These are phyloP conservation scores for Thamnaconus septentrionalis DNA, from an alignment of 2,113 vertebrate species.

Conservation along the genomic window DNA sequence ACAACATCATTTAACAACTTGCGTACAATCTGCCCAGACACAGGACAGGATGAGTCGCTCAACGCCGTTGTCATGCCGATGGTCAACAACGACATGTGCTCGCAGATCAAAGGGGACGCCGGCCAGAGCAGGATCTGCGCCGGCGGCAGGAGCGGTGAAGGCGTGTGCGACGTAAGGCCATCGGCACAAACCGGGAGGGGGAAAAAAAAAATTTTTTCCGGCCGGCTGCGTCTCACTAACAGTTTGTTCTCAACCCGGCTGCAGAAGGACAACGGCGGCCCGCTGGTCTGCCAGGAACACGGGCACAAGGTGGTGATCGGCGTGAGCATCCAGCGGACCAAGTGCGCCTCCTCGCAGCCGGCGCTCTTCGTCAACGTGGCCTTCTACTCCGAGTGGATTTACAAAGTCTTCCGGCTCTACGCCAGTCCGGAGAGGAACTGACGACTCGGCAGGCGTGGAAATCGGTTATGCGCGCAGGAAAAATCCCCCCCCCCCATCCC, in stretches of 20 bases:
- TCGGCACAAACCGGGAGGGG: not conserved
- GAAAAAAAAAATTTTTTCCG: not conserved
- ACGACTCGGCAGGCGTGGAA: not conserved
- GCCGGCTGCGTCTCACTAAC: slow-evolving; percentile 3
- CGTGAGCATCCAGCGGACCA: slow-evolving; percentile 91
- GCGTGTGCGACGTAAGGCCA: slow-evolving; percentile 89
- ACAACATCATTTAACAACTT: not conserved
- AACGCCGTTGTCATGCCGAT: slow-evolving; percentile 86
- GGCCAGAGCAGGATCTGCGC: slow-evolving; percentile 92
- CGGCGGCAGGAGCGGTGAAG: slow-evolving; percentile 84
- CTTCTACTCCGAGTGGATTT: slow-evolving; percentile 94
- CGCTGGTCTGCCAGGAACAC: slow-evolving; percentile 90
- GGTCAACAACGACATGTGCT: slow-evolving; percentile 88
- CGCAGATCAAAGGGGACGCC: slow-evolving; percentile 84
- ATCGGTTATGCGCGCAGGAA: no score
- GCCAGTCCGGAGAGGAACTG: slow-evolving; percentile 68
- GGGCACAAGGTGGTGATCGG: slow-evolving; percentile 88
- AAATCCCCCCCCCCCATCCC: no score
- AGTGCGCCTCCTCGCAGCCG: slow-evolving; percentile 88
- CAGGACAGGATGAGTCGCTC: slow-evolving; percentile 82
- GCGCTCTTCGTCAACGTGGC: slow-evolving; percentile 93
- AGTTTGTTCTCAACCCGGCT: slow-evolving; percentile 5
- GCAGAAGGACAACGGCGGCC: slow-evolving; percentile 93
- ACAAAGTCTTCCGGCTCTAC: slow-evolving; percentile 85
- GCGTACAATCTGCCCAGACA: slow-evolving; percentile 68